These are phyloP conservation scores for Pediacus dermestoides DNA, from an alignment of 2,888 invertebrate genomes.

Conservation along the genomic window DNA sequence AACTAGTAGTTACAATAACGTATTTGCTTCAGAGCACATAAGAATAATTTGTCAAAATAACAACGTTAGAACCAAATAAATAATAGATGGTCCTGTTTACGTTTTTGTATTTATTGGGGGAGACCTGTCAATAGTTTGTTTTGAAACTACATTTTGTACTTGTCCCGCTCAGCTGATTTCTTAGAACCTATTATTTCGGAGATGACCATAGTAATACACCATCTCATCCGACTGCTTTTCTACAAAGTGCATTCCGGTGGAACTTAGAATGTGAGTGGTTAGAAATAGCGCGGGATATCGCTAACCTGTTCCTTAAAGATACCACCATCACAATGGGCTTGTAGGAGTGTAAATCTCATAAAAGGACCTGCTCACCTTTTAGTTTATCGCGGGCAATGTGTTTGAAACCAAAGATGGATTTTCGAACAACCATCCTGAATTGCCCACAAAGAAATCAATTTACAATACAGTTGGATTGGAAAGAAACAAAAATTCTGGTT, in stretches of 20 bases:
- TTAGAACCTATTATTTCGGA: slow-evolving; percentile 7
- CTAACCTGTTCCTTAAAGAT: slow-evolving; percentile 19
- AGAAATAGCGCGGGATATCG: slow-evolving; percentile 22
- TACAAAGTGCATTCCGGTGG: slow-evolving; percentile 3
- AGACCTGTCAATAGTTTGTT: too few species aligned
- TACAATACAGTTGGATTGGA: too few species aligned
- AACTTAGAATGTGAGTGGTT: slow-evolving; percentile 18
- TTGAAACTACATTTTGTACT: too few species aligned
- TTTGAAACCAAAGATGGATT: too few species aligned
- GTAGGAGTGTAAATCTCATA: slow-evolving; percentile 19
- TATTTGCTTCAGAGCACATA: slow-evolving; percentile 1
- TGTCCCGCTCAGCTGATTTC: slow-evolving; percentile 18
- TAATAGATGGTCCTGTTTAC: too few species aligned
- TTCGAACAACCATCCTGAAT: too few species aligned
- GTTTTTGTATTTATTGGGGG: too few species aligned
- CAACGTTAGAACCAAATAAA: too few species aligned
- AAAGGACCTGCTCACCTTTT: slow-evolving; percentile 19
- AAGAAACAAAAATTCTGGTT: too few species aligned
- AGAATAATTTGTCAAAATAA: too few species aligned
- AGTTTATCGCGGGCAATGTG: slow-evolving; percentile 4
- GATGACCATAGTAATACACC: slow-evolving; percentile 8
- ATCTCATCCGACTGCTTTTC: not conserved
- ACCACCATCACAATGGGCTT: slow-evolving; percentile 17
- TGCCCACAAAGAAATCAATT: too few species aligned
- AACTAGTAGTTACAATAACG: too few species aligned